Base-by-base conservation (phyloP, 1,140 invertebrate genomes). In the Triops longicaudatus region DNA sequence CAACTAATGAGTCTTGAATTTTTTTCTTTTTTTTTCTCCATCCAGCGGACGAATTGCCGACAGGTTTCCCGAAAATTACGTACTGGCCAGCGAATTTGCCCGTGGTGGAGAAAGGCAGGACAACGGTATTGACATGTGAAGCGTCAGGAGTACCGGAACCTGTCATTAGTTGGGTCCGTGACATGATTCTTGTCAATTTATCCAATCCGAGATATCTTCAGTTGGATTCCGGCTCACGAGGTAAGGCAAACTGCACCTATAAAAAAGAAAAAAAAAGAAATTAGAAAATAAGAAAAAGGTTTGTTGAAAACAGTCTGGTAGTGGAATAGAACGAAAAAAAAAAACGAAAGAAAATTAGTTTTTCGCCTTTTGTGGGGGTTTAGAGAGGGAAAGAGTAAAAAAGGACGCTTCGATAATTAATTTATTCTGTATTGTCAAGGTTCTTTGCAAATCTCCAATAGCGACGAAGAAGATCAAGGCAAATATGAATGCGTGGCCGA, bases 31-130 rank as follows among this genome's bases (percentile, higher is more conserved):
- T 63, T 63, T 12, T 63, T 63, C 22, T 63, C 86, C 82, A 90
- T 89, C 28, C 89, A 95, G 93, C 88, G 79, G 91, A 93, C 81
- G 91, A 93, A 84, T 85, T 95, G 50, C 96, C 97, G 9, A 85
- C 85, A 76, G 97, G 97, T 37, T 99, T 98, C 85, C 97, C 97
- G 27, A 87, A 89, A 81, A 96, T 99, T 81, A 90, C 90, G 26
- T 90, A 92, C 80, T 85, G 91, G 79, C 94, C 96, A 0, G 88
- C 87, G 92, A 90, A 22, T 89, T 89, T 75, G 92, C 73, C 96
- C 86, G 95, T 97, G 73, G 96, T 98, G 41, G 97, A 99, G 86
- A 94, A 95, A 80, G 95, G 94, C n/a, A 93, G 95, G 84, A 93
- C 90, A 27, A 91, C 95, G 0, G 88, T 94, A 7, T 88, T 99